phyloP scores from a whole-genome alignment of 2,888 invertebrate genomes.

The Yponomeuta cagnagella region DNA sequence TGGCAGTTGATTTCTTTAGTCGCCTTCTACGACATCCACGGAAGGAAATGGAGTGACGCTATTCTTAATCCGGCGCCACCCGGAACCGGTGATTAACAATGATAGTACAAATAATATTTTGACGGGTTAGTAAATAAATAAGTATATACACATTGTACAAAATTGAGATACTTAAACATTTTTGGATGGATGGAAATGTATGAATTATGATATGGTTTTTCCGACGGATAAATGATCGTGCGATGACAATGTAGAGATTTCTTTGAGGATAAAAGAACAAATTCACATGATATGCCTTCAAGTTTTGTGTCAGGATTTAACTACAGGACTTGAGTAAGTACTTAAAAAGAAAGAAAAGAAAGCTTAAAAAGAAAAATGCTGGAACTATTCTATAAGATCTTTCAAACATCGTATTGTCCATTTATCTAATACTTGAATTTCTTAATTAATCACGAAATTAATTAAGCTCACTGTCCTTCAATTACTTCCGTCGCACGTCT shows the following conservation, averaged over 20 bases:
- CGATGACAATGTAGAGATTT: neutral
- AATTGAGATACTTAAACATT: too few species aligned
- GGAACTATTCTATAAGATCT: conserved; percentile 45
- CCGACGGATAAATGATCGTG: conserved; percentile 5
- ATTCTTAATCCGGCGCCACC: too few species aligned
- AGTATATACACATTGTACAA: too few species aligned
- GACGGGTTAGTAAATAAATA: too few species aligned
- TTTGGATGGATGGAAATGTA: neutral
- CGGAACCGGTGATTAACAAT: too few species aligned
- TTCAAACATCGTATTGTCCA: conserved; percentile 7
- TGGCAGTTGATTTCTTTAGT: too few species aligned
- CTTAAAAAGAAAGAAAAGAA: conserved; percentile 24
- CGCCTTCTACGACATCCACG: too few species aligned
- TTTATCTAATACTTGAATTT: neutral
- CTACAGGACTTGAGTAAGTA: conserved; percentile 13
- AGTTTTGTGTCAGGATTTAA: conserved; percentile 6
- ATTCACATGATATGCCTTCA: conserved; percentile 7
- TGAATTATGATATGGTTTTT: conserved; percentile 9
- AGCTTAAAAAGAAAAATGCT: conserved; percentile 53
- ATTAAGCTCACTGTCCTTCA: neutral
- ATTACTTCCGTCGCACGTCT: neutral
- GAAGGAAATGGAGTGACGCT: too few species aligned
- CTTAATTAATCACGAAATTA: conserved; percentile 1
- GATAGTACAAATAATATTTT: too few species aligned
- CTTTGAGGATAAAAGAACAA: neutral